Base-by-base conservation (phyloP, 2,888 invertebrate species). In the Eupithecia tripunctaria region DNA sequence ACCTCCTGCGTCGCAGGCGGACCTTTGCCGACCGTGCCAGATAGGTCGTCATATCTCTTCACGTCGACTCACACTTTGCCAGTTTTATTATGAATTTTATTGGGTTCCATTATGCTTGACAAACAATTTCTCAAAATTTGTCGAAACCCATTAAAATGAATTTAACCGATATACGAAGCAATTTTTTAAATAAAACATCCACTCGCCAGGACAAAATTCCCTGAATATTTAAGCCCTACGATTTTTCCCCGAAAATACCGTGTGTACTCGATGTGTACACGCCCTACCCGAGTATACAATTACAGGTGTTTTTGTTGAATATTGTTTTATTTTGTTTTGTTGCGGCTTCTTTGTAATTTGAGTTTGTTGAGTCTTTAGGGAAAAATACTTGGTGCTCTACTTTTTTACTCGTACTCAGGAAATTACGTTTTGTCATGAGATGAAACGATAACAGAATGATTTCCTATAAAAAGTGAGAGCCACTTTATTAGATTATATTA, bases 241-340 rank as follows among this genome's bases (percentile, higher is more conserved):
- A 51, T 25, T 56, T 56, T 56, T 56, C 14, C 12, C 56, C 4
- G 56, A 25, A 56, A 56, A 56, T 14, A 25, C 25, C 29, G 27
- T 60, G 29, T 18, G 60, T 29, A 47, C 67, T 21, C 38, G 18
- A 15, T 67, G 67, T 59, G 41, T 27, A 36, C 36, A 36, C 41
- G 36, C 59, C 41, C 18, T 41, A 8, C 63, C 70, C 41, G 68
- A 82, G 79, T 81, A 82, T 82, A 84, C 80, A 84, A 83, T 85
- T 84, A 85, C 85, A 83, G 81, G 81, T 85, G 82, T 81, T 85
- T 83, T 82, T 83, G 84, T 85, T 85, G 76, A 78, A 76, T 82
- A 84, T 83, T 83, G 81, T 84, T 84, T 81, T 78, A 79, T 75
- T 75, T 72, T 70, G 75, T 77, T 77, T 74, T 70, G 67, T 68